A percentile compares a stretch with the other conserved stretches of the same genome.
These are phyloP conservation scores for Eunapius fragilis DNA, from an alignment of 37 sponge, comb jelly and placozoan species.

Conservation along the genomic window DNA sequence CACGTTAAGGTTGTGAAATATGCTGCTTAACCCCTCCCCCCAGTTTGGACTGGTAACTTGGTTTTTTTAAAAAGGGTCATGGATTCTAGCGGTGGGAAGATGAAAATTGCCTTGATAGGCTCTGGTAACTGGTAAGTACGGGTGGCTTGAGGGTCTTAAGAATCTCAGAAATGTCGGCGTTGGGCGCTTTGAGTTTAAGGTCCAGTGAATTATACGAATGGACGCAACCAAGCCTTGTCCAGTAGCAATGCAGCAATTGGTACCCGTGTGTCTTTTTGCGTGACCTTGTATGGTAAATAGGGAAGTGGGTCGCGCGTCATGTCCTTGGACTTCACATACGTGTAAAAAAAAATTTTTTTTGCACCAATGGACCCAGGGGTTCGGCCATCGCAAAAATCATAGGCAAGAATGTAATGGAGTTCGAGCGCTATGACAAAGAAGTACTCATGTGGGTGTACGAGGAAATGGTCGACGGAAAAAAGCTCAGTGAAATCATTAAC, in stretches of 20 bases:
- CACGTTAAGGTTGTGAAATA: not conserved
- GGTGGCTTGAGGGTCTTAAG: not conserved
- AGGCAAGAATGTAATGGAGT: constrained; percentile 69
- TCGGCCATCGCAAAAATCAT: constrained; percentile 91
- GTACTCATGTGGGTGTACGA: constrained; percentile 97
- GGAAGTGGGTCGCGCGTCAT: not conserved
- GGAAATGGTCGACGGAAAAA: constrained; percentile 89
- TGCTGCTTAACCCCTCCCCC: not conserved
- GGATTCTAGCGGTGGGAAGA: not conserved
- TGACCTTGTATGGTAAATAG: too few species aligned
- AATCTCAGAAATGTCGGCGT: not conserved
- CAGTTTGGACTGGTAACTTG: not conserved
- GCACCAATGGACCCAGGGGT: constrained; percentile 60
- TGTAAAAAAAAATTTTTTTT: not conserved
- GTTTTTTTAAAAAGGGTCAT: not conserved
- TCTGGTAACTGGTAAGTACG: constrained; percentile 89
- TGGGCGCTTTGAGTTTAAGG: not conserved
- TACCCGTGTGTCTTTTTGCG: too few species aligned
- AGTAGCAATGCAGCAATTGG: too few species aligned
- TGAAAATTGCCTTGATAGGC: constrained; percentile 79
- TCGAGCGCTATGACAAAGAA: constrained; percentile 44
- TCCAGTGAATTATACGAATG: too few species aligned
- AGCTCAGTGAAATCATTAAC: constrained; percentile 95
- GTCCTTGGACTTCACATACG: not conserved
- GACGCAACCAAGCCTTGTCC: too few species aligned